Evolutionary conservation across 2,888 invertebrate species (phyloP).

Genomic region (Meandrusa payeni): DNA sequence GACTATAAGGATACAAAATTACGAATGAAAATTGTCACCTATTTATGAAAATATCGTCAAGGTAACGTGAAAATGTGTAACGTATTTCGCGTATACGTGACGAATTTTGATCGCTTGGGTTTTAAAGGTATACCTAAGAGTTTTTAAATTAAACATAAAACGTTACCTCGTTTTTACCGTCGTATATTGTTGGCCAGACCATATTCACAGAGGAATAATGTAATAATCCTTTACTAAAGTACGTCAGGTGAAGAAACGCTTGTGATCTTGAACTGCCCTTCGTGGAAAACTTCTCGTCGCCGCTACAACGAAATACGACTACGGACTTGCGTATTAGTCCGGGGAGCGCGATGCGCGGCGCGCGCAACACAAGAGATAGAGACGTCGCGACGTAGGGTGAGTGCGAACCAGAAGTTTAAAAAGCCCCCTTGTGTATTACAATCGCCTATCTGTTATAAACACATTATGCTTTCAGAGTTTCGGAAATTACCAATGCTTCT

Average conservation of each 20-base stretch:
- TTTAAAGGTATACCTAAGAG: neutral
- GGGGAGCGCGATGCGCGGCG: conserved; percentile 58
- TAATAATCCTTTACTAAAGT: conserved; percentile 9
- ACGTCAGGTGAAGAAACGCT: conserved; percentile 31
- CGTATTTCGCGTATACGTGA: conserved; percentile 6
- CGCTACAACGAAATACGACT: conserved; percentile 50
- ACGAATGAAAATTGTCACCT: neutral
- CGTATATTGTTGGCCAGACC: conserved; percentile 36
- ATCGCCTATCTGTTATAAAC: no score
- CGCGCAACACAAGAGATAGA: conserved; percentile 46
- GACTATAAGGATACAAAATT: neutral
- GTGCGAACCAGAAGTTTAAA: conserved; percentile 38
- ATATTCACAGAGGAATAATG: conserved; percentile 25
- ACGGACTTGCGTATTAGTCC: conserved; percentile 65
- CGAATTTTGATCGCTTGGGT: no score
- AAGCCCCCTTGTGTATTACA: conserved; percentile 12
- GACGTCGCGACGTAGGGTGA: conserved; percentile 50
- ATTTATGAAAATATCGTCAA: conserved; percentile 19
- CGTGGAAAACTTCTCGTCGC: conserved; percentile 63
- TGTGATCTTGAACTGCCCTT: conserved; percentile 80
- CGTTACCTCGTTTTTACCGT: conserved; percentile 40
- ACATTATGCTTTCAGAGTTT: neutral
- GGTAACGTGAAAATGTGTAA: conserved; percentile 18
- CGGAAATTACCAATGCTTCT: neutral
- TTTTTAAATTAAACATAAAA: conserved; percentile 2